Evolutionary conservation across 2,113 vertebrate species (phyloP), one percentile per base, ranked within the genome.

Genomic region (Toxostoma redivivum): DNA sequence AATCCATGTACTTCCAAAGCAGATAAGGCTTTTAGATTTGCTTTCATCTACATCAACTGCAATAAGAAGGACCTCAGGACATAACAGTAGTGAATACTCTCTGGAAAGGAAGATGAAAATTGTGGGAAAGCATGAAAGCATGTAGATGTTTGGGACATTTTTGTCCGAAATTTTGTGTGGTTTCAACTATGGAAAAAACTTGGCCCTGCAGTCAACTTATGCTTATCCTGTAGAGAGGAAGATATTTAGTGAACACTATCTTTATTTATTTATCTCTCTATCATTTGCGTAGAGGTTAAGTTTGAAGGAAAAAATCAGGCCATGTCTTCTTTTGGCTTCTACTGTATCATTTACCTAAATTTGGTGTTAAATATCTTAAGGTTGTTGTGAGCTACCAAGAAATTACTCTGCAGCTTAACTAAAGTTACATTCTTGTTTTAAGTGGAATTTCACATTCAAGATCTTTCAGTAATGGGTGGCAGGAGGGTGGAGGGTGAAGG

Each of bases 401-500:
- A 24, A 69, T 12, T 2, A 20, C 22, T 60, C 33, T 74, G 28
- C 15, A 84, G 15, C 6, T 69, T 47, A 86, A 73, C 5, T 17
- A 37, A 57, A 4, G 8, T 61, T 61, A 20, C 18, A 51, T 56
- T 70, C 23, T 53, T 70, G 4, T 57, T 73, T 76, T 54, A 53
- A n/a, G 11, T 27, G 27, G 9, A 60, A 42, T 81, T 86, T 69
- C 20, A 44, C 11, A 11, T 57, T 61, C 50, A 54, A 24, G 22
- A 40, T 42, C 15, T 76, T 74, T 57, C 48, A 37, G 4, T 56
- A 72, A 33, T 12, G 15, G 5, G 1, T 1, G 4, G 4, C 15
- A 15, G 4, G 31, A 2, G 3, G 2, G 6, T 10, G 15, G 11
- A 15, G 4, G 3, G 15, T 7, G 7, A 53, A 73, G 7, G 11